These are phyloP conservation scores for Helicoverpa armigera DNA, from an alignment of 1,140 invertebrate genomes.

Conservation along the genomic window DNA sequence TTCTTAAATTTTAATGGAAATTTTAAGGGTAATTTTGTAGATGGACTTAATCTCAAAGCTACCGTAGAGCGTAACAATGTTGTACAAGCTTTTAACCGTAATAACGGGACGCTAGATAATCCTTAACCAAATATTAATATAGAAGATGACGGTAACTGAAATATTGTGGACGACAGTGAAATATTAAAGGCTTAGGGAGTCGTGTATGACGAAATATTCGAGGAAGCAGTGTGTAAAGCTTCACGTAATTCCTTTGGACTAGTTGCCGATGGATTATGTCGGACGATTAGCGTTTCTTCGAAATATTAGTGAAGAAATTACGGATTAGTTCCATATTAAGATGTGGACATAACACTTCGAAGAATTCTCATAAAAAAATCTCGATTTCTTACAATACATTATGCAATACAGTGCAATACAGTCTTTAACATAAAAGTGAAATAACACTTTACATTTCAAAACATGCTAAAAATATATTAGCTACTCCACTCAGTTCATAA, in stretches of 20 bases:
- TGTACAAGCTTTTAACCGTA: conserved; percentile 19
- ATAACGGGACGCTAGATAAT: conserved; percentile 28
- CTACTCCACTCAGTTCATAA: not conserved
- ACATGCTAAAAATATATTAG: not conserved
- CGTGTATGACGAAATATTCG: conserved; percentile 2
- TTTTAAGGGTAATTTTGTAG: not conserved
- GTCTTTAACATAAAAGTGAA: not conserved
- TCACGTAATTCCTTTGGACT: not conserved
- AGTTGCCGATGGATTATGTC: not conserved
- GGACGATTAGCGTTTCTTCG: not conserved
- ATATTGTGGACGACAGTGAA: conserved; percentile 48
- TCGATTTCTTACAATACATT: not conserved
- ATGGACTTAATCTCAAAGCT: not conserved
- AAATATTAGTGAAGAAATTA: not conserved
- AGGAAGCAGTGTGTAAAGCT: conserved; percentile 8
- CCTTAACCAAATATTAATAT: conserved; percentile 40
- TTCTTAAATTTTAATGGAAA: conserved; percentile 44
- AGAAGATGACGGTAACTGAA: conserved; percentile 16
- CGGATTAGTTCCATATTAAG: too few relatives aligned
- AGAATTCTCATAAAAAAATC: too few relatives aligned
- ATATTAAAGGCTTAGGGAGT: conserved; percentile 46
- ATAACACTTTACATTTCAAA: not conserved
- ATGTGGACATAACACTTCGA: too few relatives aligned
- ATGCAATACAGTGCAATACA: not conserved
- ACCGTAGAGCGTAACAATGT: not conserved